Percentiles rank a stretch among this genome's conserved stretches.
phyloP scores from a whole-genome alignment of 2,888 invertebrate genomes.

The Gibbula magus region DNA sequence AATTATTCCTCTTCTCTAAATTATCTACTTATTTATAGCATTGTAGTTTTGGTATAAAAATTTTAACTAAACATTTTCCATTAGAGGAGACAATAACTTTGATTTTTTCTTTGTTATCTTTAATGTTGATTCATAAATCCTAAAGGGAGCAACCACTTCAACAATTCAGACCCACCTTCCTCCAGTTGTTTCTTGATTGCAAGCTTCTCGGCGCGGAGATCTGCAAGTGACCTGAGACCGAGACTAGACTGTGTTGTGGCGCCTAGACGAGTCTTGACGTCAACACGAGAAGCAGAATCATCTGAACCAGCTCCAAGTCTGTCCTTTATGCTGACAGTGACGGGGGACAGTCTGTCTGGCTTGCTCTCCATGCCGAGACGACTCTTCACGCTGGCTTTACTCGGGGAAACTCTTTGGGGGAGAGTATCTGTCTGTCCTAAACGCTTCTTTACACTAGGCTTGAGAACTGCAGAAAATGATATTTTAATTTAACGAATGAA shows the following conservation, averaged over 20 bases:
- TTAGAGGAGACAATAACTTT: too few species aligned
- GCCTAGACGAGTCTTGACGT: background rate
- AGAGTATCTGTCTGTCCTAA: conserved; percentile 11
- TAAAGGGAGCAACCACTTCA: too few species aligned
- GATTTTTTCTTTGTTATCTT: too few species aligned
- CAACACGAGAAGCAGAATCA: background rate
- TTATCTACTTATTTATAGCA: background rate
- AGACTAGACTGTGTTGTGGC: background rate
- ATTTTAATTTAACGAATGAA: too few species aligned
- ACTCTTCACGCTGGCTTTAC: background rate
- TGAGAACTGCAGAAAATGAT: background rate
- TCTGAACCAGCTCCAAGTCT: background rate
- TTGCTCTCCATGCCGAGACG: background rate
- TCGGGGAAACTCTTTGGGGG: background rate
- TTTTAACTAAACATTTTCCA: too few species aligned
- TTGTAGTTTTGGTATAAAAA: too few species aligned
- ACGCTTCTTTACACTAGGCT: conserved; percentile 27
- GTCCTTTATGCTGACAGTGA: background rate
- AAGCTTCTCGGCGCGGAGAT: background rate
- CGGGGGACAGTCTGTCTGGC: background rate
- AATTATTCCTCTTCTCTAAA: background rate
- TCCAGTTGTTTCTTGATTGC: background rate
- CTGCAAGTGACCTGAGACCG: background rate
- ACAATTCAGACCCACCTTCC: background rate
- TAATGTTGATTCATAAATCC: too few species aligned